Base-by-base conservation (phyloP, 2,797 vertebrate genomes). In the Remorina albescens region DNA sequence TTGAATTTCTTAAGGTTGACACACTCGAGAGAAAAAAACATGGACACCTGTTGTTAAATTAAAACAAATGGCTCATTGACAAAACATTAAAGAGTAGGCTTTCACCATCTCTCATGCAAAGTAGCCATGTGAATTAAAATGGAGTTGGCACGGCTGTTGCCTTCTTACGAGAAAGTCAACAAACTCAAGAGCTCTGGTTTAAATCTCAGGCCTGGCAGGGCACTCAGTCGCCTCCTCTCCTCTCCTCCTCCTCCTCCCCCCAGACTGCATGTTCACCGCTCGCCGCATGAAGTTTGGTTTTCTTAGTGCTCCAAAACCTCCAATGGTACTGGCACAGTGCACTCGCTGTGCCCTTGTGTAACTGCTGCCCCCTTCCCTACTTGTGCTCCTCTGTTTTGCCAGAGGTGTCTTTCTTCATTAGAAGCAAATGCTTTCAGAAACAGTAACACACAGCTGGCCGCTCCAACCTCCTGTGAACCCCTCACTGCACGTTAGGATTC, bases 81-180 rank as follows among this genome's bases (percentile, higher is more conserved):
- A 59, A 64, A 68, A 56, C 37, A 46, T 57, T 78, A 60, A 76
- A 86, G 74, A 69, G 74, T 78, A 44, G 3, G 51, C 65, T 67
- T 87, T 85, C 72, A 72, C 42, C 78, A 36, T 77, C 73, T 90
- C 83, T 86, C 87, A 90, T 89, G 90, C 86, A 88, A 90, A 89
- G 90, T 87, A 89, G 86, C 80, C 86, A 86, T 78, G 82, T 86
- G 88, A 88, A 85, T 80, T 72, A 73, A 86, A 82, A 83, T 0
- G 21, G 76, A 76, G 69, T 37, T 87, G 83, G 83, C 84, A 76
- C 8, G 57, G 67, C 83, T 53, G 63, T 36, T 75, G 78, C 80
- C 82, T 81, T 86, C 81, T 89, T 84, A 85, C 81, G 67, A 89
- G 84, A 88, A 87, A 86, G 78, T 90, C 87, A 92, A 91, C 89